Conservation (phyloP, 2,888 invertebrate species). For the Agriotes lineatus region DNA sequence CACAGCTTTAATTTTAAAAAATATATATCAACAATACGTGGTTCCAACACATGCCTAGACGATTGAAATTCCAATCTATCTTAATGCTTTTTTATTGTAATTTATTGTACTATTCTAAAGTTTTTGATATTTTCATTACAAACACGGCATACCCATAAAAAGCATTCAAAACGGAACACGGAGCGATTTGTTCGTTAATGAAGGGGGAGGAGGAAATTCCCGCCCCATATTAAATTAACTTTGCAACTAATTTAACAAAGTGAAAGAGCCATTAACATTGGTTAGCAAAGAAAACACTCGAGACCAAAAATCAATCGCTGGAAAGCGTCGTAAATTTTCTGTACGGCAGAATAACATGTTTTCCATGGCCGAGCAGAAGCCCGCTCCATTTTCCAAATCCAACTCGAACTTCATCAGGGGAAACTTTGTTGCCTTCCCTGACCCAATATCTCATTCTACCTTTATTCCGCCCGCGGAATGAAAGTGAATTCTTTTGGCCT, state of each 20-base stretch:
- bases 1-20: too few relatives aligned
- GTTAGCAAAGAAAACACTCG: not conserved
- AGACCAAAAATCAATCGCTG: constrained; percentile 6
- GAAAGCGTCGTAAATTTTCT: constrained; percentile 3
- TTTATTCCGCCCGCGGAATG: constrained; percentile 5
- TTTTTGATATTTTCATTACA: too few relatives aligned
- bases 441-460: constrained; percentile 23
- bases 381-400: constrained; percentile 21
- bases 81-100: too few relatives aligned
- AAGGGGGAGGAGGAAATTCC: too few relatives aligned
- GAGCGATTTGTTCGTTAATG: too few relatives aligned
- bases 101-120: too few relatives aligned
- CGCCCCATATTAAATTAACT: not conserved
- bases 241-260: constrained; percentile 12
- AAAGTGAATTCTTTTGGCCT: constrained; percentile 23
- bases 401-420: constrained; percentile 13
- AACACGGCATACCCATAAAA: too few relatives aligned
- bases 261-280: constrained; percentile 4
- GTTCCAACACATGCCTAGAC: too few relatives aligned
- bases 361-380: constrained; percentile 5
- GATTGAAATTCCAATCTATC: too few relatives aligned
- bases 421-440: constrained; percentile 12
- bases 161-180: too few relatives aligned
- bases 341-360: constrained; percentile 11
- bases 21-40: too few relatives aligned